Evolutionary conservation across 2,797 vertebrate species (phyloP).

Genomic region (Aulostomus chinensis): DNA sequence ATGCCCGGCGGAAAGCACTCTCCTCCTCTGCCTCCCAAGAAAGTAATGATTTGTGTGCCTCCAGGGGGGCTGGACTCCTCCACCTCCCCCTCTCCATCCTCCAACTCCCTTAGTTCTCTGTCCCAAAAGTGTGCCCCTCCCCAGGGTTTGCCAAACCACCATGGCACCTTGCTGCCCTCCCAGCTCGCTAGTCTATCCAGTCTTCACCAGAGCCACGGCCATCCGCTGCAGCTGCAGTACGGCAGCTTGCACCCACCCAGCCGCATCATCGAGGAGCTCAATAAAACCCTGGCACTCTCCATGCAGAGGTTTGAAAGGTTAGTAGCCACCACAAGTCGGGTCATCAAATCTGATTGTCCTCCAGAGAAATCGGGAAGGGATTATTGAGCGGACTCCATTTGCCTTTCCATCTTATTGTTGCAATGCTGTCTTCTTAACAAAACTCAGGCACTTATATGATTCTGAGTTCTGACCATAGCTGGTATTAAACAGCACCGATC

Average conservation of each 20-base stretch:
- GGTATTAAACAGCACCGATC: no score
- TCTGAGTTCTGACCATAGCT: no score
- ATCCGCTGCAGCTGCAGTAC: conserved; percentile 93
- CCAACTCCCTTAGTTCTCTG: conserved; percentile 77
- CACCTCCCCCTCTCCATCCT: conserved; percentile 67
- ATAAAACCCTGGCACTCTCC: conserved; percentile 97
- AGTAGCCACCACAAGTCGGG: conserved; percentile 33
- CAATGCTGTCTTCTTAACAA: no score
- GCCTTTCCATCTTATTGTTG: no score
- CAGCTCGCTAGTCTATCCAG: conserved; percentile 79
- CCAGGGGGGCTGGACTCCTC: conserved; percentile 87
- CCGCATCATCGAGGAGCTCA: conserved; percentile 97
- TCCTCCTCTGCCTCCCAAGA: conserved; percentile 98
- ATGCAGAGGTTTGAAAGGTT: conserved; percentile 99
- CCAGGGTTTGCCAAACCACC: conserved; percentile 83
- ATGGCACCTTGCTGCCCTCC: conserved; percentile 87
- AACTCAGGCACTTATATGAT: no score
- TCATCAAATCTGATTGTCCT: conserved; percentile 35
- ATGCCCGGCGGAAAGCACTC: conserved; percentile 92
- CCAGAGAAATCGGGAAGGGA: conserved; percentile 11
- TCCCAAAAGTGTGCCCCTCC: conserved; percentile 86
- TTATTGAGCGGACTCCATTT: no score
- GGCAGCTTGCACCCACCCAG: conserved; percentile 87
- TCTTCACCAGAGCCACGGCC: conserved; percentile 76
- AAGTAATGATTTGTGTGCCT: conserved; percentile 98